Conservation (phyloP, 1,140 invertebrate genomes). For the Stenopsyche tienmushanensis region DNA sequence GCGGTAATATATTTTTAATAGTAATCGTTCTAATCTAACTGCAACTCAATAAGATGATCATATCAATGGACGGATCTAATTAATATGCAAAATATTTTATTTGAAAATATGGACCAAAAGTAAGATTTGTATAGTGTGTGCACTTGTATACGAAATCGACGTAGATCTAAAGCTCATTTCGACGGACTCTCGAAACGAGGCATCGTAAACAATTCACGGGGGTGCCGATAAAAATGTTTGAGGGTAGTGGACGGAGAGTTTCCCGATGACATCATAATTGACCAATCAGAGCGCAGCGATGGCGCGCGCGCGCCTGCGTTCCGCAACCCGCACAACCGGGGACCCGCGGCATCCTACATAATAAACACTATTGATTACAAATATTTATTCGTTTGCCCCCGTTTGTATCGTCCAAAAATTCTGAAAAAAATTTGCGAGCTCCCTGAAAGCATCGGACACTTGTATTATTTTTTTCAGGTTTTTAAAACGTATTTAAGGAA, state of each 20-base stretch:
- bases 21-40: too few relatives aligned
- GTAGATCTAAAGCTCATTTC: too few relatives aligned
- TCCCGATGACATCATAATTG: slow-evolving; percentile 37
- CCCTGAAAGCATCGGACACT: not conserved
- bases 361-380: slow-evolving; percentile 21
- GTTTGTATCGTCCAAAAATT: not conserved
- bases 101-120: too few relatives aligned
- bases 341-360: slow-evolving; percentile 22
- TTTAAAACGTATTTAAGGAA: not conserved
- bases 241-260: slow-evolving; percentile 10
- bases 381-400: slow-evolving; percentile 7
- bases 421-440: not conserved
- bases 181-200: too few relatives aligned
- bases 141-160: too few relatives aligned
- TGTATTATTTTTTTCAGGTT: not conserved
- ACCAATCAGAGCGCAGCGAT: slow-evolving; percentile 34
- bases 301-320: slow-evolving; percentile 33
- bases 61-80: too few relatives aligned
- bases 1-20: too few relatives aligned
- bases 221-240: slow-evolving; percentile 7
- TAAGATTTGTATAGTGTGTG: too few relatives aligned
- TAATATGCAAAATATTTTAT: too few relatives aligned
- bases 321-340: slow-evolving; percentile 15
- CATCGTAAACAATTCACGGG: not conserved
- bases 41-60: too few relatives aligned